phyloP scores from a whole-genome alignment of 2,888 invertebrate species.

The Protophormia terraenovae region DNA sequence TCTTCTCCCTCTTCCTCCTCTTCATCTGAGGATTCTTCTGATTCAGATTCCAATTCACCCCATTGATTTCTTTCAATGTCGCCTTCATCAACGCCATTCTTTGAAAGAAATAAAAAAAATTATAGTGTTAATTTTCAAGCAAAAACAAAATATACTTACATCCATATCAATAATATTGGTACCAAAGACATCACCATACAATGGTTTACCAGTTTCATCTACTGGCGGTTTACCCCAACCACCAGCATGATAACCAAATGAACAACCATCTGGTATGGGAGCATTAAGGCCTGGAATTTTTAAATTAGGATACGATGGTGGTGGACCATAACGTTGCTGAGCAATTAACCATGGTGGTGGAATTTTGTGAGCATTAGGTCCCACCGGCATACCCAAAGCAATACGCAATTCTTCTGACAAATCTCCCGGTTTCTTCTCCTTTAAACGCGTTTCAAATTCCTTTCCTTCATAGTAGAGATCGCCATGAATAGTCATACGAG shows the following conservation, averaged over 20 bases:
- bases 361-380: constrained; percentile 94
- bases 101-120: constrained; percentile 33
- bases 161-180: constrained; percentile 88
- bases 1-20: constrained; percentile 86
- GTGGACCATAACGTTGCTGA: constrained; percentile 92
- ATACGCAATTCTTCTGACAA: constrained; percentile 97
- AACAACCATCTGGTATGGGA: constrained; percentile 98
- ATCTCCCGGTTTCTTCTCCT: constrained; percentile 99
- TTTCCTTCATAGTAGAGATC: constrained; percentile 99
- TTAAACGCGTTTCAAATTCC: constrained; percentile 98
- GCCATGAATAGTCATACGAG: constrained; percentile 99
- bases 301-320: constrained; percentile 98
- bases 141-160: too few species aligned
- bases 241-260: constrained; percentile 99
- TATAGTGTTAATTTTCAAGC: background rate
- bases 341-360: constrained; percentile 95
- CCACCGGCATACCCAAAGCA: constrained; percentile 99
- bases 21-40: constrained; percentile 84
- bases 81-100: constrained; percentile 88
- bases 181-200: constrained; percentile 99
- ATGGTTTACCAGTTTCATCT: constrained; percentile 97
- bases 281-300: constrained; percentile 99
- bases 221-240: constrained; percentile 99
- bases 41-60: constrained; percentile 98
- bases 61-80: constrained; percentile 96